Evolutionary conservation across 2,888 invertebrate species (phyloP).

Genomic region (Ischnus inquisitorius): DNA sequence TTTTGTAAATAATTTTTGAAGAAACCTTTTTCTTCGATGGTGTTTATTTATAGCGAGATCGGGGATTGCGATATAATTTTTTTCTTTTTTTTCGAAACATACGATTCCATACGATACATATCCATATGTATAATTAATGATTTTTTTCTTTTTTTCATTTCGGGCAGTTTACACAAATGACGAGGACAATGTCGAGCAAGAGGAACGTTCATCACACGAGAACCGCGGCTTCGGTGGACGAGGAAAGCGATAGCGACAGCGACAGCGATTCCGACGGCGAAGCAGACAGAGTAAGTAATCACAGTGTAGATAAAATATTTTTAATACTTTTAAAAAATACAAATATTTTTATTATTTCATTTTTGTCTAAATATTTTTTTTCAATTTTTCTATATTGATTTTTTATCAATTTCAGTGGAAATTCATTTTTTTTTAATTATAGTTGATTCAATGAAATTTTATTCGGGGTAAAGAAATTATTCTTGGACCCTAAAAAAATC

Average conservation of each 20-base stretch:
- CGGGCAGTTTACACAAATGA: constrained; percentile 71
- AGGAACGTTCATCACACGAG: constrained; percentile 78
- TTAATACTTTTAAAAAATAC: too few relatives aligned
- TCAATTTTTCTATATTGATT: too few relatives aligned
- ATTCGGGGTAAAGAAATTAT: too few relatives aligned
- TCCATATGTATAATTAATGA: background rate
- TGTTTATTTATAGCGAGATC: background rate
- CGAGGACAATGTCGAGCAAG: constrained; percentile 78
- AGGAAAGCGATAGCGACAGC: constrained; percentile 87
- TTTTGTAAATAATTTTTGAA: background rate
- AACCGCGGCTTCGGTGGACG: constrained; percentile 71
- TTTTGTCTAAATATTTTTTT: too few relatives aligned
- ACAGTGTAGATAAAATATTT: too few relatives aligned
- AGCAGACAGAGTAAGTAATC: constrained; percentile 86
- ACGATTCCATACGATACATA: background rate
- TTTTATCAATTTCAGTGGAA: too few relatives aligned
- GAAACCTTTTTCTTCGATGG: background rate
- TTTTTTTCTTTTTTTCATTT: background rate
- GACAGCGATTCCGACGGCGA: constrained; percentile 88
- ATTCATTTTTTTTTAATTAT: too few relatives aligned
- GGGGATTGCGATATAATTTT: background rate
- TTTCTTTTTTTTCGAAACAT: background rate
- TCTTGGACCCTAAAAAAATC: too few relatives aligned
- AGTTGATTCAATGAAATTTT: too few relatives aligned
- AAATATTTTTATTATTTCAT: too few relatives aligned